Conservation (phyloP, 2,797 vertebrate species). For the Taenioides sp. region DNA sequence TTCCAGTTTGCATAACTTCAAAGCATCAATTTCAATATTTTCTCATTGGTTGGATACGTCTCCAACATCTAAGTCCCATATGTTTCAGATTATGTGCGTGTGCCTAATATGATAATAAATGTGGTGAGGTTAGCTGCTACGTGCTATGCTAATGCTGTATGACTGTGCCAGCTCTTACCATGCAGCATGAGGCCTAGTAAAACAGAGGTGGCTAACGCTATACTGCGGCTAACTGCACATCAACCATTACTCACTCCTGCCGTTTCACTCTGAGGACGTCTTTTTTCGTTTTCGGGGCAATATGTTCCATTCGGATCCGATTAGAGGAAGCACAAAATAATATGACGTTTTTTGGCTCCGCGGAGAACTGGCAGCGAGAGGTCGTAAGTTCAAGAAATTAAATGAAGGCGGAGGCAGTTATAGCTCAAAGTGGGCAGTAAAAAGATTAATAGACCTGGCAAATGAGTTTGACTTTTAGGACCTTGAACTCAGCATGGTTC, state of each 20-base stretch:
- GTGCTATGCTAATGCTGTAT: slow-evolving; percentile 39
- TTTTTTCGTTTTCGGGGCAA: slow-evolving; percentile 9
- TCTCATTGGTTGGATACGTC: slow-evolving; percentile 16
- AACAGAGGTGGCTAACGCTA: slow-evolving; percentile 45
- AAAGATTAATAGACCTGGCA: slow-evolving; percentile 14
- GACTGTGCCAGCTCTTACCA: slow-evolving; percentile 48
- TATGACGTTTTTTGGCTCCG: slow-evolving; percentile 6
- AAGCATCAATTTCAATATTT: background rate
- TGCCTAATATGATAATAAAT: slow-evolving; percentile 39
- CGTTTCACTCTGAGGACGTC: slow-evolving; percentile 12
- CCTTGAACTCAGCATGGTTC: slow-evolving; percentile 1
- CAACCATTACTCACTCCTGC: slow-evolving; percentile 53
- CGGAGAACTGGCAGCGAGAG: slow-evolving; percentile 3
- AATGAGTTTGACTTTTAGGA: slow-evolving; percentile 20
- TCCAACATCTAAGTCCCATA: background rate
- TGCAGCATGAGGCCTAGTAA: slow-evolving; percentile 47
- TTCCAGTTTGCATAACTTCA: background rate
- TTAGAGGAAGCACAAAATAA: slow-evolving; percentile 21
- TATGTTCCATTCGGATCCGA: slow-evolving; percentile 17
- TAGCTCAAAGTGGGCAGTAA: slow-evolving; percentile 16
- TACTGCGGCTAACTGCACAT: slow-evolving; percentile 32
- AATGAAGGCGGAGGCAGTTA: slow-evolving; percentile 21
- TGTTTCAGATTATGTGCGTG: slow-evolving; percentile 10
- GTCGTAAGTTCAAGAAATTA: slow-evolving; percentile 13
- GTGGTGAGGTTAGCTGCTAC: slow-evolving; percentile 21